These are phyloP conservation scores for Pangasius larnaudii DNA, from an alignment of 2,797 vertebrate species.

Conservation along the genomic window DNA sequence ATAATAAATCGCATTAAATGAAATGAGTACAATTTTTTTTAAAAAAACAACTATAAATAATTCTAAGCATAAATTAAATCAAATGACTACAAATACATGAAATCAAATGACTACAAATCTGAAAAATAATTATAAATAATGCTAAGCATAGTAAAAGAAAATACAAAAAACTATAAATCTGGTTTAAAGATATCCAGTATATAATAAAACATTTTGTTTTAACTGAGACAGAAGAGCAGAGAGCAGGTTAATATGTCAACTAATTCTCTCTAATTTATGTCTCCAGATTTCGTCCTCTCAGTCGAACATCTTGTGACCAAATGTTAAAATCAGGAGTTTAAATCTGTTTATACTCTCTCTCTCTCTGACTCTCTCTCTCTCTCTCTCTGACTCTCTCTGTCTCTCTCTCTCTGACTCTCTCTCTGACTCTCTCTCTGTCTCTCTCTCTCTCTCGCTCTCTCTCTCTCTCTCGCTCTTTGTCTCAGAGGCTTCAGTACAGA, in stretches of 20 bases:
- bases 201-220: slow-evolving; percentile 7
- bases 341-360: background rate
- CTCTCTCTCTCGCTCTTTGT: background rate
- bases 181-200: background rate
- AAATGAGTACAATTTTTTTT: no score
- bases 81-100: no score
- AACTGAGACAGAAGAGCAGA: background rate
- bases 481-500: slow-evolving; percentile 5
- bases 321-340: background rate
- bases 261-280: slow-evolving; percentile 2
- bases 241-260: background rate
- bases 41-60: no score
- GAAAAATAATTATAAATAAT: background rate
- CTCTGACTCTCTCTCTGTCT: background rate
- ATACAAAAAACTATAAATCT: background rate
- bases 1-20: background rate
- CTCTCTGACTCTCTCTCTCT: no score
- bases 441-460: background rate
- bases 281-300: background rate
- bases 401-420: no score
- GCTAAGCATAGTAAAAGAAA: background rate
- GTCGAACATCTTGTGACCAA: slow-evolving; percentile 6
- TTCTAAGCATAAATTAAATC: background rate
- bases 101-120: background rate
- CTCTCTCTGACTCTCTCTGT: background rate